phyloP scores from a whole-genome alignment of 1,140 invertebrate genomes.

The Antheraea mylitta region DNA sequence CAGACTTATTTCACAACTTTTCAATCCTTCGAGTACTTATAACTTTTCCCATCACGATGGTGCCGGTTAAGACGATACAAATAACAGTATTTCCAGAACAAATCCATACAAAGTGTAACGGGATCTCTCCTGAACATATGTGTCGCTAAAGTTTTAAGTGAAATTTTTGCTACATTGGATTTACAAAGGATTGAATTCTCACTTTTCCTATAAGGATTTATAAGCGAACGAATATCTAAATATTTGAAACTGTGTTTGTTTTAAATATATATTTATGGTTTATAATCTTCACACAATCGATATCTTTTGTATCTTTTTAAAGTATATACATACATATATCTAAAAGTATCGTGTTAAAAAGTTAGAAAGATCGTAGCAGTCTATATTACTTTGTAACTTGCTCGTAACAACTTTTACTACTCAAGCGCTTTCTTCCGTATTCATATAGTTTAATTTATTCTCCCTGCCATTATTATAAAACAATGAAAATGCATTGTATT shows the following conservation, averaged over 20 bases:
- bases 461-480: too few relatives aligned
- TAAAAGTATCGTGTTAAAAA: too few relatives aligned
- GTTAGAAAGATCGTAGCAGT: too few relatives aligned
- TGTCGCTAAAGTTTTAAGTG: slow-evolving; percentile 21
- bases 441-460: too few relatives aligned
- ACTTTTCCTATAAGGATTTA: not conserved
- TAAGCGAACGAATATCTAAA: not conserved
- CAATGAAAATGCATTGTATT: too few relatives aligned
- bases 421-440: too few relatives aligned
- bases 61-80: slow-evolving; percentile 46
- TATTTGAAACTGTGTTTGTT: not conserved
- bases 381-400: too few relatives aligned
- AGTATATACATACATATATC: too few relatives aligned
- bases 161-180: slow-evolving; percentile 15
- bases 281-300: too few relatives aligned
- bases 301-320: too few relatives aligned
- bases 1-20: slow-evolving; percentile 51
- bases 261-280: not conserved
- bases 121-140: slow-evolving; percentile 19
- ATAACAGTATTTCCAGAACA: slow-evolving; percentile 38
- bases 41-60: slow-evolving; percentile 56
- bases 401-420: too few relatives aligned
- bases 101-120: slow-evolving; percentile 24
- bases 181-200: slow-evolving; percentile 11
- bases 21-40: slow-evolving; percentile 50